Evolutionary conservation across 64 coral and sea anemone species (phyloP).

Genomic region (Platygyra sinensis): DNA sequence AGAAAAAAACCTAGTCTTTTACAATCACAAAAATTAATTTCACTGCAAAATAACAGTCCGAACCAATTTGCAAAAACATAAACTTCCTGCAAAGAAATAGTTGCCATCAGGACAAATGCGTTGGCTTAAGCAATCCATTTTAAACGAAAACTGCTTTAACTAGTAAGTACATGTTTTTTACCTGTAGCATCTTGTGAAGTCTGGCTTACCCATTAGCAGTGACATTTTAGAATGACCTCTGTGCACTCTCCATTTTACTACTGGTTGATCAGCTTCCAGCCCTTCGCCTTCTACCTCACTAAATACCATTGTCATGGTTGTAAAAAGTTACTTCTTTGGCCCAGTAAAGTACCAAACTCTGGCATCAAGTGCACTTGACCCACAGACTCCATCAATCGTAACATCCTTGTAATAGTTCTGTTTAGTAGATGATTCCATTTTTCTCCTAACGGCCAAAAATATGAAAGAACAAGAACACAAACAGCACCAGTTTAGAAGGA

Average conservation of each 20-base stretch:
- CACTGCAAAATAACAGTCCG: no score
- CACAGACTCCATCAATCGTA: not conserved
- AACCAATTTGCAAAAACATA: no score
- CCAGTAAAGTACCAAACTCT: not conserved
- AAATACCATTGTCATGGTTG: slow-evolving; percentile 20
- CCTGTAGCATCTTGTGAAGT: not conserved
- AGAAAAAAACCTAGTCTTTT: no score
- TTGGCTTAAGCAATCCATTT: no score
- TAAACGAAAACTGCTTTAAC: no score
- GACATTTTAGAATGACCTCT: not conserved
- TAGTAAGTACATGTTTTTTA: not conserved
- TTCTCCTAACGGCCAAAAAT: not conserved
- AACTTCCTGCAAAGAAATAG: no score
- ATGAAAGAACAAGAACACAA: no score
- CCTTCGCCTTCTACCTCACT: not conserved
- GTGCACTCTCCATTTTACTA: not conserved
- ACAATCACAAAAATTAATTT: no score
- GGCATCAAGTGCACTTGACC: not conserved
- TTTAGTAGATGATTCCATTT: not conserved
- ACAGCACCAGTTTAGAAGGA: no score
- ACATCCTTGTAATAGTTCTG: not conserved
- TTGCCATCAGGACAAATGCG: no score
- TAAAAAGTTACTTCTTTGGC: not conserved
- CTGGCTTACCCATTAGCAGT: not conserved
- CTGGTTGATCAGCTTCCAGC: not conserved